Evolutionary conservation across 2,113 vertebrate species (phyloP).

Genomic region (Himantopus leucocephalus): DNA sequence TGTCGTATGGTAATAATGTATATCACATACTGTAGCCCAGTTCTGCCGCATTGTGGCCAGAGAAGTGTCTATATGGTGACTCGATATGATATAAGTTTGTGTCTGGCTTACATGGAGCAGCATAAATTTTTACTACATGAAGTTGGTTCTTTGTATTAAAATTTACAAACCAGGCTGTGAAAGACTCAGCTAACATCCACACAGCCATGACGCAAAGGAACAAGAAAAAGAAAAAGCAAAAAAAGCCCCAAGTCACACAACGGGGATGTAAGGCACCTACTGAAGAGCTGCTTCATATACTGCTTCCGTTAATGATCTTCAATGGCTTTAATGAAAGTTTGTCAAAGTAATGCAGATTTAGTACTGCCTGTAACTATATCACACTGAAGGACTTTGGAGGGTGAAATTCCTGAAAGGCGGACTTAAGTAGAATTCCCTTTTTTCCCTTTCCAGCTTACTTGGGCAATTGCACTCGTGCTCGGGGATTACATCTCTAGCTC

Average conservation of each 20-base stretch:
- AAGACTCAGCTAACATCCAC: not conserved
- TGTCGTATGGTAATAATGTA: not conserved
- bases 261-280: not conserved
- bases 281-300: not conserved
- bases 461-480: not conserved
- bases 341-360: constrained; percentile 30
- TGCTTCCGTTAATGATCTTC: not conserved
- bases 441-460: not conserved
- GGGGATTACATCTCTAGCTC: not conserved
- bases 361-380: not conserved
- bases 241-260: not conserved
- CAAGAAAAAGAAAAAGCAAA: not conserved
- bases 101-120: not conserved
- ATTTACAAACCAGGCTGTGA: not conserved
- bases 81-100: not conserved
- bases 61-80: not conserved
- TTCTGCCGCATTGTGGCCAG: not conserved
- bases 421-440: not conserved
- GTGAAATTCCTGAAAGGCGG: constrained; percentile 18
- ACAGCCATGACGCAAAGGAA: not conserved
- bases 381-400: constrained; percentile 11
- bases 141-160: not conserved
- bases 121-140: not conserved
- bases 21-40: not conserved
- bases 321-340: not conserved